phyloP scores from a whole-genome alignment of 92 coral and sea anemone species.

The Bergia puertoricense region DNA sequence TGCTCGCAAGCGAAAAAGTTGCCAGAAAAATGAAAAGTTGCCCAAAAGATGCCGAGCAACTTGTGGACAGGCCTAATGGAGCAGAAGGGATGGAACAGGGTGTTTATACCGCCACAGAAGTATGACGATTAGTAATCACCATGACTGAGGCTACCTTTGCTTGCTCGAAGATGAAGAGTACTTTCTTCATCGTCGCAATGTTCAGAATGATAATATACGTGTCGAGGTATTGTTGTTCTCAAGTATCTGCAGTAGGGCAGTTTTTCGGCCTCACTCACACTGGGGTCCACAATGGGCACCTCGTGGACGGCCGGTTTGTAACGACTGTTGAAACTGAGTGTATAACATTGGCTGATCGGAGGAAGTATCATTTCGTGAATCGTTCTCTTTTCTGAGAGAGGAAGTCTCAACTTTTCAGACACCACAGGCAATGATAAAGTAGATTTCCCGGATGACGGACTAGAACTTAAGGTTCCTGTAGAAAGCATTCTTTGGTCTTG shows the following conservation, averaged over 20 bases:
- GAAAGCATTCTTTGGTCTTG: neutral
- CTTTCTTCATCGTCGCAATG: neutral
- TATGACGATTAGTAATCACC: too few relatives aligned
- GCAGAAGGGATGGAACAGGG: too few relatives aligned
- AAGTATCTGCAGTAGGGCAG: constrained; percentile 56
- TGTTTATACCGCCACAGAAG: too few relatives aligned
- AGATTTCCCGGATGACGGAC: neutral
- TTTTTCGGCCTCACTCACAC: constrained; percentile 17
- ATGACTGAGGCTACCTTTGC: neutral
- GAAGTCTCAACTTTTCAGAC: constrained; percentile 48
- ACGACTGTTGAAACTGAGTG: constrained; percentile 41
- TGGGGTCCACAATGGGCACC: constrained; percentile 8
- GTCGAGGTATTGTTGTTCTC: constrained; percentile 3
- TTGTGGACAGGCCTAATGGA: too few relatives aligned
- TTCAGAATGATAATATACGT: neutral
- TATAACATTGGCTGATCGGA: constrained; percentile 50
- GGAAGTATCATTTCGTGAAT: constrained; percentile 56
- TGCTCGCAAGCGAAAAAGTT: too few relatives aligned
- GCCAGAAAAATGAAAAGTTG: too few relatives aligned
- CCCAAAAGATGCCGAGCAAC: too few relatives aligned
- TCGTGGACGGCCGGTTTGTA: constrained; percentile 21
- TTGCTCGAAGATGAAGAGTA: neutral
- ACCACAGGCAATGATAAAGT: constrained; percentile 25
- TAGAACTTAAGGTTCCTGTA: neutral
- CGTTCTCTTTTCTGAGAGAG: constrained; percentile 52